These are phyloP conservation scores for Lepidothrix coronata DNA, from an alignment of 2,113 vertebrate species.

Conservation along the genomic window DNA sequence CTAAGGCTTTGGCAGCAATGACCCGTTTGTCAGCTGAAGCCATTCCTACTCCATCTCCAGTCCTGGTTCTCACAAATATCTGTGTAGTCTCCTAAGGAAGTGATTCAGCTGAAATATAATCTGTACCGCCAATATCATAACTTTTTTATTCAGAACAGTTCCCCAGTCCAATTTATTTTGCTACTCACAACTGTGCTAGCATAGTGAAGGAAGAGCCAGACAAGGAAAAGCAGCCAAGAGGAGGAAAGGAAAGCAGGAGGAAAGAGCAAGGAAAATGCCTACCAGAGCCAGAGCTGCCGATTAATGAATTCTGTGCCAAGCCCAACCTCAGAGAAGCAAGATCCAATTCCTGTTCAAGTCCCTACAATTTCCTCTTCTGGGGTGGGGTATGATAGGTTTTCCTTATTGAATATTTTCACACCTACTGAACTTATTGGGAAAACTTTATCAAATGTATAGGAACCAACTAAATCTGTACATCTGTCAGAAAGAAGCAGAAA, in stretches of 20 bases:
- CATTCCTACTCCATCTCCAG: not conserved
- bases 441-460: not conserved
- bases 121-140: not conserved
- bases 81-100: not conserved
- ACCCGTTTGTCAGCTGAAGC: not conserved
- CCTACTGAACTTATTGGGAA: not conserved
- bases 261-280: not conserved
- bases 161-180: not conserved
- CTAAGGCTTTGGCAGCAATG: not conserved
- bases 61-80: slow-evolving; percentile 1
- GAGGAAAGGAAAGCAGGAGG: not conserved
- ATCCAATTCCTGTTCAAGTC: not conserved
- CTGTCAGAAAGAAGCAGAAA: not conserved
- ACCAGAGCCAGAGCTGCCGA: not conserved
- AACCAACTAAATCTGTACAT: not conserved
- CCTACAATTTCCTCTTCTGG: not conserved
- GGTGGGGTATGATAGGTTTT: not conserved
- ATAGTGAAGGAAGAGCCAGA: not conserved
- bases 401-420: not conserved
- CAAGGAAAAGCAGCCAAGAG: slow-evolving; percentile 14
- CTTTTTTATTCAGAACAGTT: not conserved
- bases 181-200: not conserved
- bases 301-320: not conserved
- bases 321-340: not conserved
- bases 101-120: slow-evolving; percentile 10